Evolutionary conservation across 1,140 invertebrate species (phyloP).

Genomic region (Trialeurodes vaporariorum): DNA sequence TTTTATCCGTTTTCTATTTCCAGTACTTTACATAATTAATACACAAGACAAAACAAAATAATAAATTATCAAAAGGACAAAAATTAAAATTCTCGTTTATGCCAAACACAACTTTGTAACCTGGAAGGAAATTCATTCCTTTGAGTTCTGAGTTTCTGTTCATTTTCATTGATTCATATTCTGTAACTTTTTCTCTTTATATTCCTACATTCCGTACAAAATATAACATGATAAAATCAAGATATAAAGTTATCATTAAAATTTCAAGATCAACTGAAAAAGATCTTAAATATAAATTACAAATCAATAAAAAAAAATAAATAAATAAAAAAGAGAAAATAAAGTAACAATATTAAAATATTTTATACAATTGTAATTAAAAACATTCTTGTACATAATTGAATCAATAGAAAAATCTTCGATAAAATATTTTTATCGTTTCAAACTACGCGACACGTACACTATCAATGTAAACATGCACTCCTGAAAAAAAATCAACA

Average conservation of each 20-base stretch:
- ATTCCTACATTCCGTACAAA: not conserved
- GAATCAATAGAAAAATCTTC: not conserved
- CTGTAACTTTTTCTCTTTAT: not conserved
- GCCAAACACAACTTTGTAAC: not conserved
- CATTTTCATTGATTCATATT: not conserved
- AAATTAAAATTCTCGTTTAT: not conserved
- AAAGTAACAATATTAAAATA: conserved; percentile 1
- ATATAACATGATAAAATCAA: not conserved
- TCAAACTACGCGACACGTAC: not conserved
- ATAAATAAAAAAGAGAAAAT: not conserved
- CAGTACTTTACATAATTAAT: not conserved
- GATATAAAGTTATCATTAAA: not conserved
- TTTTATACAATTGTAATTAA: not conserved
- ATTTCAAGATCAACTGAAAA: not conserved
- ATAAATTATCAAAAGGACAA: not conserved
- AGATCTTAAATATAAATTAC: not conserved
- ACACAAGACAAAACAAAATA: not conserved
- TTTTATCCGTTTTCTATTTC: not conserved
- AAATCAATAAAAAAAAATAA: not conserved
- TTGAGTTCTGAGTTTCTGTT: not conserved
- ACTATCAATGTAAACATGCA: not conserved
- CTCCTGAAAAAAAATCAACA: not conserved
- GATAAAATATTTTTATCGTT: not conserved
- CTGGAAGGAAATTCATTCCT: not conserved
- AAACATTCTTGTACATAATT: not conserved